Evolutionary conservation across 2,888 invertebrate genomes (phyloP).

Genomic region (Bugula neritina): DNA sequence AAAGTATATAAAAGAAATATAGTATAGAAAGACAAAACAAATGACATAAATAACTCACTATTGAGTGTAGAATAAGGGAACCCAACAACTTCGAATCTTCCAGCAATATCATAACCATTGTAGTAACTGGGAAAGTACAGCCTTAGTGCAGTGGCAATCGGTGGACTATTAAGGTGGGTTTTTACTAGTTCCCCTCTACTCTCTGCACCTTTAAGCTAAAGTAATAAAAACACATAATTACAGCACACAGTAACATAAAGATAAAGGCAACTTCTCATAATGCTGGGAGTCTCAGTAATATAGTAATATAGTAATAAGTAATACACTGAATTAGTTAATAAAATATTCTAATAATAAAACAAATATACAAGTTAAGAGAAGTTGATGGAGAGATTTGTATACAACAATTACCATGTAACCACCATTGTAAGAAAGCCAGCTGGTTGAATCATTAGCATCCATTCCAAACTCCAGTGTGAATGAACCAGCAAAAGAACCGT

Average conservation of each 20-base stretch:
- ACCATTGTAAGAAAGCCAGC: slow-evolving; percentile 3
- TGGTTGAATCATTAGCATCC: background rate
- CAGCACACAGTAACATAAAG: too few species aligned
- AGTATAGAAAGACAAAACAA: too few species aligned
- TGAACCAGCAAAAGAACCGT: background rate
- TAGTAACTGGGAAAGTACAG: background rate
- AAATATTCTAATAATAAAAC: background rate
- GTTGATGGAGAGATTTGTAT: background rate
- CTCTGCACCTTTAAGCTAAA: slow-evolving; percentile 12
- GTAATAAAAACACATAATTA: background rate
- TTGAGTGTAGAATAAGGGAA: background rate
- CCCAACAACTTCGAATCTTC: slow-evolving; percentile 9
- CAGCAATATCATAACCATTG: slow-evolving; percentile 17
- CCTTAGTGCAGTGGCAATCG: background rate
- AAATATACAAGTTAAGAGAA: background rate
- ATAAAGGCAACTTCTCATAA: too few species aligned
- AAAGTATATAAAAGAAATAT: too few species aligned
- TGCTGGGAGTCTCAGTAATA: too few species aligned
- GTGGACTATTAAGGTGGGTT: background rate
- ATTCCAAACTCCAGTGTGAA: background rate
- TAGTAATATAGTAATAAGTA: too few species aligned
- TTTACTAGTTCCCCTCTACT: slow-evolving; percentile 8
- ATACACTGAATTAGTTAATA: too few species aligned
- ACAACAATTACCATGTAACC: slow-evolving; percentile 1
- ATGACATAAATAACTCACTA: slow-evolving; percentile 7